Percentiles rank a stretch among this genome's conserved stretches.
Evolutionary conservation across 2,888 invertebrate species (phyloP).

Genomic region (Aphodius granarius): DNA sequence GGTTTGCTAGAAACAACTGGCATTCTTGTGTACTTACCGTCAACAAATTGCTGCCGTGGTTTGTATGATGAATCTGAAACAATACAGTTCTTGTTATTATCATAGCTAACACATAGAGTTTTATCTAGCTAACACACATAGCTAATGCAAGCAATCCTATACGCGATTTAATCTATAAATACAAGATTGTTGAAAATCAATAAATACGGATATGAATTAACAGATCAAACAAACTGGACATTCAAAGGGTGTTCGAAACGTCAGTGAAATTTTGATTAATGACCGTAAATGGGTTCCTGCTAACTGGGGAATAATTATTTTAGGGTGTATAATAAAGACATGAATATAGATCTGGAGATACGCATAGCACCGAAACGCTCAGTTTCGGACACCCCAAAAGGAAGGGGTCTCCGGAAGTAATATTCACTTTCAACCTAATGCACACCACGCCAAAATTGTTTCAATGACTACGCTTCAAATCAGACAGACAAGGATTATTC

Average conservation of each 20-base stretch:
- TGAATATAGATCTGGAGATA: not conserved
- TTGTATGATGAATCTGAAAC: slow-evolving; percentile 52
- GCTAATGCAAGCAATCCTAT: not conserved
- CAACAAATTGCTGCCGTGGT: slow-evolving; percentile 47
- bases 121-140: not conserved
- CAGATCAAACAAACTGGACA: slow-evolving; percentile 11
- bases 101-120: not conserved
- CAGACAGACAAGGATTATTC: not conserved
- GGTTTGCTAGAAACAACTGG: not conserved
- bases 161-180: not conserved
- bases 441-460: not conserved
- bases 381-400: not conserved
- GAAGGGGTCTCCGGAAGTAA: not conserved
- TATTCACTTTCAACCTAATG: not conserved
- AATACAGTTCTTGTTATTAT: slow-evolving; percentile 28
- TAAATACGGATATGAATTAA: slow-evolving; percentile 6
- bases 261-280: slow-evolving; percentile 10
- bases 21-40: slow-evolving; percentile 45
- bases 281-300: not conserved
- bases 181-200: not conserved
- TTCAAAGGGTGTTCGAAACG: slow-evolving; percentile 10
- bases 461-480: not conserved
- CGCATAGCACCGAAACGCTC: not conserved
- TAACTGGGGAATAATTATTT: not conserved
- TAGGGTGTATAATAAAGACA: not conserved